Evolutionary conservation across 2,113 vertebrate genomes (phyloP).

Genomic region (Marmota monax): DNA sequence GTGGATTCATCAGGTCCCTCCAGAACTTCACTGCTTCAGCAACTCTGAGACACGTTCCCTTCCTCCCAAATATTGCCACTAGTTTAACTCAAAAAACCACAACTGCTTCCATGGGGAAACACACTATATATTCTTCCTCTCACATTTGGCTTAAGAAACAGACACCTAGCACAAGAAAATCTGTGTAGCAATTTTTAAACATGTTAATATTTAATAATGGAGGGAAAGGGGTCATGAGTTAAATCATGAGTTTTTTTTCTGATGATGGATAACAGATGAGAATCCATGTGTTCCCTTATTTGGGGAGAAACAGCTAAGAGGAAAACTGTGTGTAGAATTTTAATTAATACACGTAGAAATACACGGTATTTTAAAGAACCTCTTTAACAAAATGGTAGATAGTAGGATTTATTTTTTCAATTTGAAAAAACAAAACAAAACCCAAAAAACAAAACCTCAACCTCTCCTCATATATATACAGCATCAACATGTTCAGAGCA

Average conservation of each 20-base stretch:
- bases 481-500: constrained; percentile 82
- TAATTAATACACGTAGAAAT: constrained; percentile 51
- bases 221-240: background rate
- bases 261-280: background rate
- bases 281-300: background rate
- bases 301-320: background rate
- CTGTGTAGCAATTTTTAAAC: background rate
- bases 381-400: constrained; percentile 77
- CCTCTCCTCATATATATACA: constrained; percentile 71
- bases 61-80: background rate
- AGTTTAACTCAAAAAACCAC: background rate
- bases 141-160: background rate
- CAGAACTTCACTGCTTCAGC: background rate
- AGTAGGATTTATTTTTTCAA: constrained; percentile 86
- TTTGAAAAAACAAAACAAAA: constrained; percentile 73
- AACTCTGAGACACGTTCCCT: background rate
- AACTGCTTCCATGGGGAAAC: background rate
- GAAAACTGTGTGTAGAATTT: background rate
- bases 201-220: background rate
- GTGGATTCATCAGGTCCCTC: background rate
- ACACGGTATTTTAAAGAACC: constrained; percentile 72
- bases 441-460: constrained; percentile 34
- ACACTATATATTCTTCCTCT: background rate
- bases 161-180: background rate
- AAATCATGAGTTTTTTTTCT: background rate